These are phyloP conservation scores for Gasterosteus aculeatus DNA, from an alignment of 2,113 vertebrate genomes.

Conservation along the genomic window DNA sequence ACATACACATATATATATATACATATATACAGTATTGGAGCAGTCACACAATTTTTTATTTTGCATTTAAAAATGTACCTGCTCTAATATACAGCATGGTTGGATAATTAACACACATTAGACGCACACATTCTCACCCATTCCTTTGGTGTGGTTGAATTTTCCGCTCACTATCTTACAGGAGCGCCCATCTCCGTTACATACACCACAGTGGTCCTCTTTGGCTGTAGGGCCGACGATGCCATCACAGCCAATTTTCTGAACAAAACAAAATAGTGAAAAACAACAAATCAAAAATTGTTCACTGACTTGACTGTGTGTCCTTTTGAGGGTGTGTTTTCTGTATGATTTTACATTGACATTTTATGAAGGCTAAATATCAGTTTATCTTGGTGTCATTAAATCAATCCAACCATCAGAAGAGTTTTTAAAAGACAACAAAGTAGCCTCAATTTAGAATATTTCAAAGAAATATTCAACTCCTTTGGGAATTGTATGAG, in stretches of 20 bases:
- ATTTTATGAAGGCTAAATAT: neutral
- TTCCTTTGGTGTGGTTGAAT: constrained; percentile 94
- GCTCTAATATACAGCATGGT: neutral
- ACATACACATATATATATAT: no score
- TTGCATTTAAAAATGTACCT: neutral
- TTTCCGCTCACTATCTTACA: constrained; percentile 95
- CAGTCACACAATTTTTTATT: no score
- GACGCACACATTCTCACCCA: constrained; percentile 84
- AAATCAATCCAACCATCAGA: constrained; percentile 6
- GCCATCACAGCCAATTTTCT: constrained; percentile 97
- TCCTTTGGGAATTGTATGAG: no score
- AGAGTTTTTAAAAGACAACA: neutral
- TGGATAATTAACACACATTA: neutral
- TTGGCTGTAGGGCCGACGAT: constrained; percentile 93
- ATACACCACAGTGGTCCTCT: constrained; percentile 94
- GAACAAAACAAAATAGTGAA: constrained; percentile 21
- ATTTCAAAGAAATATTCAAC: neutral
- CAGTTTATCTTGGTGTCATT: neutral
- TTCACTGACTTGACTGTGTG: neutral
- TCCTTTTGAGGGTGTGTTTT: neutral
- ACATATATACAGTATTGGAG: no score
- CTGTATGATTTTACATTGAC: neutral
- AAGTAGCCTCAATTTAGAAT: neutral
- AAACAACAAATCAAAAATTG: neutral
- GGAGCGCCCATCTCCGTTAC: constrained; percentile 92